Percentiles rank a stretch among this genome's conserved stretches.
These are phyloP conservation scores for Corydoras maculifer DNA, from an alignment of 2,113 vertebrate species.

Conservation along the genomic window DNA sequence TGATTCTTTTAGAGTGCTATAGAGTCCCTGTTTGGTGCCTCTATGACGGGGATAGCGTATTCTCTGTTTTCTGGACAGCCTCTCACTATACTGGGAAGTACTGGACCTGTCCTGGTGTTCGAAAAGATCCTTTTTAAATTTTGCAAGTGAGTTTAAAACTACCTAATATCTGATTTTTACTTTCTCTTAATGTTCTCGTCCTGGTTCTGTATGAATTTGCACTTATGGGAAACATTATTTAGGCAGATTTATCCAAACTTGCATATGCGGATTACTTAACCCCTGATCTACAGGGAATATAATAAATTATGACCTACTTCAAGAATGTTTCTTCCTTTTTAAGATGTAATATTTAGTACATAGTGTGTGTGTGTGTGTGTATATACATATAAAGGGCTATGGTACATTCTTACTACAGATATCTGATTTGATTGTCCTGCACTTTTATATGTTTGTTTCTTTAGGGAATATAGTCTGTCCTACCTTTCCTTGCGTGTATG, in stretches of 20 bases:
- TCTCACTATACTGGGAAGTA: slow-evolving; percentile 95
- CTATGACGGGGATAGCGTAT: slow-evolving; percentile 98
- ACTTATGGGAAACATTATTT: neutral
- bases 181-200: too few species aligned
- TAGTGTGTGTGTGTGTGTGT: too few species aligned
- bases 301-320: too few species aligned
- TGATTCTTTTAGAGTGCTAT: slow-evolving; percentile 83
- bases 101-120: slow-evolving; percentile 95
- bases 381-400: neutral
- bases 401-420: neutral
- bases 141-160: slow-evolving; percentile 82
- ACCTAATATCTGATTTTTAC: neutral
- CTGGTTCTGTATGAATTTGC: neutral
- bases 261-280: too few species aligned
- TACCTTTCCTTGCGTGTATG: slow-evolving; percentile 94
- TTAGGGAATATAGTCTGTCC: slow-evolving; percentile 88
- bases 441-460: slow-evolving; percentile 13
- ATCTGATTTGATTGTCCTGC: neutral
- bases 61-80: slow-evolving; percentile 94
- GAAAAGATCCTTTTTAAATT: slow-evolving; percentile 99
- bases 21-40: slow-evolving; percentile 95
- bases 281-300: too few species aligned
- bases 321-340: too few species aligned
- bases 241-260: too few species aligned
- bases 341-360: too few species aligned